These are phyloP conservation scores for Nannobrachium achirus DNA, from an alignment of 2,113 vertebrate genomes.

Conservation along the genomic window DNA sequence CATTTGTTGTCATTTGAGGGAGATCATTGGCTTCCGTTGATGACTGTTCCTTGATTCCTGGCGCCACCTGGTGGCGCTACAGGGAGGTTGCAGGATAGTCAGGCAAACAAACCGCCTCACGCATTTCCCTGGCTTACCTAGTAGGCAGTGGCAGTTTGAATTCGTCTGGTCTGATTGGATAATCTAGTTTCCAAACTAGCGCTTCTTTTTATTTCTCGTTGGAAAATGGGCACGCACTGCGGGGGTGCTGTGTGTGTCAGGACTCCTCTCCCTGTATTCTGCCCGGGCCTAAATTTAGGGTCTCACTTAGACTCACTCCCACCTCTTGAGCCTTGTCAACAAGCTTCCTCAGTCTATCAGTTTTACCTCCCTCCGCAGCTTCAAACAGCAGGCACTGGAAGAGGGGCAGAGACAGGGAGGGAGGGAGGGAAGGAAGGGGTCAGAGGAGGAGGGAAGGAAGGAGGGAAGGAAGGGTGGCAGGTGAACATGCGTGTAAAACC, in stretches of 20 bases:
- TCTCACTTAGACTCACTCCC: slow-evolving; percentile 96
- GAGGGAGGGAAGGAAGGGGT: not conserved
- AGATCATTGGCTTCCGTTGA: slow-evolving; percentile 85
- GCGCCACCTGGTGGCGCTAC: slow-evolving; percentile 68
- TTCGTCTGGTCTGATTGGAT: slow-evolving; percentile 22
- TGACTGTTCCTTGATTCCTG: slow-evolving; percentile 73
- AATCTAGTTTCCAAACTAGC: slow-evolving; percentile 53
- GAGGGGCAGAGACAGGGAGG: slow-evolving; percentile 68
- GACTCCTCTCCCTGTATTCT: slow-evolving; percentile 87
- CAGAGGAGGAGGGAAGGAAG: not conserved
- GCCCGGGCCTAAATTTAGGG: slow-evolving; percentile 89
- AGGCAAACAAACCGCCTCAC: slow-evolving; percentile 37
- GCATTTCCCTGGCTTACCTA: slow-evolving; percentile 71
- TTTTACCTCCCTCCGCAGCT: slow-evolving; percentile 92
- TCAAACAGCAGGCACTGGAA: slow-evolving; percentile 95
- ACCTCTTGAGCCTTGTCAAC: slow-evolving; percentile 93
- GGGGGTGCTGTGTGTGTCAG: slow-evolving; percentile 79
- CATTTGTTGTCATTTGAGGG: slow-evolving; percentile 80
- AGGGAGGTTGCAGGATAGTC: slow-evolving; percentile 74
- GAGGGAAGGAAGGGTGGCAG: slow-evolving; percentile 6
- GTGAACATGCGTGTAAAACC: slow-evolving; percentile 41
- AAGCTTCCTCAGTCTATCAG: slow-evolving; percentile 92
- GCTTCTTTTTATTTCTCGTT: slow-evolving; percentile 14
- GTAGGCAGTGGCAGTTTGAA: slow-evolving; percentile 24
- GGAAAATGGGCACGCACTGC: slow-evolving; percentile 72